A percentile compares a stretch with the other conserved stretches of the same genome.
These are phyloP conservation scores for Macrocentrus cingulum DNA, from an alignment of 1,140 invertebrate genomes.

Conservation along the genomic window DNA sequence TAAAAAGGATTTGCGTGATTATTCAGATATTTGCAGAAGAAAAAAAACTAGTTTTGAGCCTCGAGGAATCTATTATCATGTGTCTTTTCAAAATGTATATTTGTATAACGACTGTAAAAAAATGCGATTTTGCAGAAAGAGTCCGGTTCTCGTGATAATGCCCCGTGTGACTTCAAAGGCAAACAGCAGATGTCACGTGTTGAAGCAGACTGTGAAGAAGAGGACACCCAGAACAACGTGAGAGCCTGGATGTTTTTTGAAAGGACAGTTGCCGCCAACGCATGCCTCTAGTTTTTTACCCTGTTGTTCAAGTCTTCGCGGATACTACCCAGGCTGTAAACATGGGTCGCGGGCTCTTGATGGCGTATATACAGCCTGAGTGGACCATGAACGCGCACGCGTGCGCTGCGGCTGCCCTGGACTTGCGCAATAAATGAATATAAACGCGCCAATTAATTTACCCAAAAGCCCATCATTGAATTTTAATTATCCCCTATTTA, in stretches of 20 bases:
- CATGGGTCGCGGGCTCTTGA: conserved; percentile 32
- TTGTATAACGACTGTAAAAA: too few relatives aligned
- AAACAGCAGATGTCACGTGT: not conserved
- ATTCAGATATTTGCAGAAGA: too few relatives aligned
- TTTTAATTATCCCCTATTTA: too few relatives aligned
- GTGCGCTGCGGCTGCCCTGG: conserved; percentile 45
- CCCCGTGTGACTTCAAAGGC: not conserved
- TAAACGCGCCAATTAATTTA: not conserved
- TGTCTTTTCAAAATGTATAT: too few relatives aligned
- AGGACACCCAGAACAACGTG: not conserved
- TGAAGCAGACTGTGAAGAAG: not conserved
- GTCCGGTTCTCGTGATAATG: too few relatives aligned
- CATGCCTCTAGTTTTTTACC: conserved; percentile 50
- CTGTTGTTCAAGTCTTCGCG: conserved; percentile 55
- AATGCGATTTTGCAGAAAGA: too few relatives aligned
- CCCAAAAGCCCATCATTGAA: not conserved
- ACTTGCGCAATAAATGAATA: conserved; percentile 47
- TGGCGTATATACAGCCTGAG: conserved; percentile 15
- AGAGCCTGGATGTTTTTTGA: conserved; percentile 49
- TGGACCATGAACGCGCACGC: not conserved
- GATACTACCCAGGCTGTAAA: conserved; percentile 52
- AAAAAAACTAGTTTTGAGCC: too few relatives aligned
- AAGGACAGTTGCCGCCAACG: conserved; percentile 48
- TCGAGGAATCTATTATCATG: too few relatives aligned
- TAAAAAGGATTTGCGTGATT: too few relatives aligned